Evolutionary conservation across 2,113 vertebrate species (phyloP).

Genomic region (Melanocharis versteri): DNA sequence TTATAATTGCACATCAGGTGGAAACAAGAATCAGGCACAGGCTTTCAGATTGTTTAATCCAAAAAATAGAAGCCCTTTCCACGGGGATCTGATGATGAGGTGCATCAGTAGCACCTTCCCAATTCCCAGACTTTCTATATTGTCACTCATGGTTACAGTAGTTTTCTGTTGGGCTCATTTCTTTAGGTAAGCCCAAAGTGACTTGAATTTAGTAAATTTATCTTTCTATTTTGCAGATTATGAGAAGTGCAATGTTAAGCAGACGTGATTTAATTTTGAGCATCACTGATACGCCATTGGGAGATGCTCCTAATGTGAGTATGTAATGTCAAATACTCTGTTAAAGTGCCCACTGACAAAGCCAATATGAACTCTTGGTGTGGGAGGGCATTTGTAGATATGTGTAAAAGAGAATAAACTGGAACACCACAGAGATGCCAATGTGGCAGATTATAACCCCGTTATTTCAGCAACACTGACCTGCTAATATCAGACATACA

Average conservation of each 20-base stretch:
- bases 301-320: constrained; percentile 7
- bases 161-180: constrained; percentile 17
- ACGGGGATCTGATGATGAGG: not conserved
- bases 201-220: constrained; percentile 39
- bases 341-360: not conserved
- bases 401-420: not conserved
- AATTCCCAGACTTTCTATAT: constrained; percentile 9
- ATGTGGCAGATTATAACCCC: not conserved
- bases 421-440: not conserved
- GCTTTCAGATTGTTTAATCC: not conserved
- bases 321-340: constrained; percentile 1
- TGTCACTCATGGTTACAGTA: not conserved
- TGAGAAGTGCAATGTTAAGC: constrained; percentile 5
- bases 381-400: not conserved
- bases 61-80: not conserved
- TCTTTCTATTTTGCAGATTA: not conserved
- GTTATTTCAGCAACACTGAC: not conserved
- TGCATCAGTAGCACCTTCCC: not conserved
- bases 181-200: constrained; percentile 17
- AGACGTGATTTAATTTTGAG: constrained; percentile 42
- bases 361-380: not conserved
- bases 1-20: not conserved
- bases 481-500: not conserved
- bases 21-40: not conserved
- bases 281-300: not conserved